A percentile compares a stretch with the other conserved stretches of the same genome.
Evolutionary conservation across 2,797 vertebrate species (phyloP).

Genomic region (Atherinosoma microstoma): DNA sequence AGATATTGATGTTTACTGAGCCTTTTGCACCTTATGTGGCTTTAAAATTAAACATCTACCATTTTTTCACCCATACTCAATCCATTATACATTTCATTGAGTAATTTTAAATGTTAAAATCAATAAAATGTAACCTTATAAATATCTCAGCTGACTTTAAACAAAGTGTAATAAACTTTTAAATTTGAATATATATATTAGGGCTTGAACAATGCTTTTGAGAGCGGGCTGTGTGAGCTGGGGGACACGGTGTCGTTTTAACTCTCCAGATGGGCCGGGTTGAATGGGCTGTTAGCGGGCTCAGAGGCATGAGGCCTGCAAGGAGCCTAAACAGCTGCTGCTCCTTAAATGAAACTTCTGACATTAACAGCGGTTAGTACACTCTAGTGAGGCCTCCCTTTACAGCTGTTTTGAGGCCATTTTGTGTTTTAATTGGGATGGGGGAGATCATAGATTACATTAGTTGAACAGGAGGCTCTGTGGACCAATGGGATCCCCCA

Average conservation of each 20-base stretch:
- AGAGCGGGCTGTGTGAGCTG: conserved; percentile 7
- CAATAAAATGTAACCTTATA: conserved; percentile 15
- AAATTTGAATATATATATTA: conserved; percentile 6
- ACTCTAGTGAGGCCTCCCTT: conserved; percentile 81
- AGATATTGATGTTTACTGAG: conserved; percentile 38
- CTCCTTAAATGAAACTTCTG: conserved; percentile 85
- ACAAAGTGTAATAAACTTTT: conserved; percentile 28
- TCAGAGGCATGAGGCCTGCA: conserved; percentile 58
- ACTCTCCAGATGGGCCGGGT: conserved; percentile 79
- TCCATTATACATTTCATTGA: conserved; percentile 20
- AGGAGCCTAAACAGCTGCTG: conserved; percentile 82
- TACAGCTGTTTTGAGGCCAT: conserved; percentile 85
- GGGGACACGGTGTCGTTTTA: conserved; percentile 34
- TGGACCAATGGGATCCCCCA: conserved; percentile 47
- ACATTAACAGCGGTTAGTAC: conserved; percentile 84
- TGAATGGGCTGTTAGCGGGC: conserved; percentile 61
- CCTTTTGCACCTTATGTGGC: conserved; percentile 17
- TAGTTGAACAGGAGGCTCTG: conserved; percentile 75
- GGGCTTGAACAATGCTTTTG: conserved; percentile 8
- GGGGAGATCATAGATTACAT: conserved; percentile 85
- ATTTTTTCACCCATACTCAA: conserved; percentile 11
- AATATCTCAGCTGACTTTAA: conserved; percentile 16
- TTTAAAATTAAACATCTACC: conserved; percentile 28
- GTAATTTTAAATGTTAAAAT: conserved; percentile 12
- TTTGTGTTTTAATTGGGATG: conserved; percentile 83